A percentile compares a stretch with the other conserved stretches of the same genome.
These are phyloP conservation scores for Cynoglossus semilaevis DNA, from an alignment of 2,113 vertebrate species.

Conservation along the genomic window DNA sequence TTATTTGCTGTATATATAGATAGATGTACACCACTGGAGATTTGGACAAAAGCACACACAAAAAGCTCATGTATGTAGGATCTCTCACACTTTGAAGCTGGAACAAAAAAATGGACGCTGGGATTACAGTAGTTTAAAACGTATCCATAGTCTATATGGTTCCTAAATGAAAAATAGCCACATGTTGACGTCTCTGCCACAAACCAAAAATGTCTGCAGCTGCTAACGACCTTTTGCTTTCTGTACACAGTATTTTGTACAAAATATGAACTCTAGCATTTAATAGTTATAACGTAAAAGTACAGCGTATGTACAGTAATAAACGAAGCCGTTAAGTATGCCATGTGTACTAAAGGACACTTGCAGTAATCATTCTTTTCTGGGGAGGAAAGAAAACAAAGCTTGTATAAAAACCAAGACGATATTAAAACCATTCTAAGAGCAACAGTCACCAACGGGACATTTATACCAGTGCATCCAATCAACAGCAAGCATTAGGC, in stretches of 20 bases:
- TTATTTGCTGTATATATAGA: slow-evolving; percentile 79
- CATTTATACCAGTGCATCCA: background rate
- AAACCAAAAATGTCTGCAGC: slow-evolving; percentile 62
- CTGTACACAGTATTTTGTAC: slow-evolving; percentile 93
- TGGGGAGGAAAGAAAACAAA: slow-evolving; percentile 58
- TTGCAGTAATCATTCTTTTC: slow-evolving; percentile 79
- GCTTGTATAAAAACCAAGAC: slow-evolving; percentile 69
- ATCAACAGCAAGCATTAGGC: background rate
- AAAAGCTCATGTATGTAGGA: slow-evolving; percentile 69
- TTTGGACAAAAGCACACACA: slow-evolving; percentile 76
- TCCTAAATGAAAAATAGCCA: slow-evolving; percentile 67
- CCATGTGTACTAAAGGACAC: slow-evolving; percentile 91
- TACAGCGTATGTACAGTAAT: slow-evolving; percentile 98
- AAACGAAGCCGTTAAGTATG: slow-evolving; percentile 87
- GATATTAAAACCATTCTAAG: slow-evolving; percentile 79
- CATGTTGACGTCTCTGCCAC: slow-evolving; percentile 69
- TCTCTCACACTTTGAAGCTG: slow-evolving; percentile 65
- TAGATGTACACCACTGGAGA: slow-evolving; percentile 77
- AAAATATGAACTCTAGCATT: slow-evolving; percentile 99
- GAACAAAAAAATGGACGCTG: slow-evolving; percentile 53
- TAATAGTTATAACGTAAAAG: slow-evolving; percentile 93
- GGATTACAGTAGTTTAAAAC: slow-evolving; percentile 69
- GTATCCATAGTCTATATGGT: slow-evolving; percentile 59
- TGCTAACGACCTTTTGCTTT: slow-evolving; percentile 81
- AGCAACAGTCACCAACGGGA: slow-evolving; percentile 78